Base-by-base conservation (phyloP, 2,113 vertebrate genomes). In the Lota lota region DNA sequence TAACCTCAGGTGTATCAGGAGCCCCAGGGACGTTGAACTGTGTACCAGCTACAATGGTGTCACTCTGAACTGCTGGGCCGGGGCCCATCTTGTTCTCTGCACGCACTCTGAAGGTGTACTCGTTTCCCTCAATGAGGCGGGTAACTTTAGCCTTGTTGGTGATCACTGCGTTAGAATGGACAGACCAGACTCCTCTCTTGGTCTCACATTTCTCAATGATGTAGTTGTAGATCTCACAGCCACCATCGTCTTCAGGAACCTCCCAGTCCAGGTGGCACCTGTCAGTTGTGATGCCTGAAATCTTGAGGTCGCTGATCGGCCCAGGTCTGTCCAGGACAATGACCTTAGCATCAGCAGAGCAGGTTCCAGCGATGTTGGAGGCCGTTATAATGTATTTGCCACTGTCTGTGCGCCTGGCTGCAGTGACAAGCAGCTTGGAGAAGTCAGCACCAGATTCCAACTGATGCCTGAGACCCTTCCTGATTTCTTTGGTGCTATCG, bases 51-150 rank as follows among this genome's bases (percentile, higher is more conserved):
- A 95, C 85, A 79, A 99, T 91, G 69, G 96, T 87, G 40, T 95
- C 94, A 63, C 92, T 98, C 90, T 98, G 91, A 72, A 94, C 94
- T 57, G 96, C 96, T 79, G 96, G 95, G 20, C 97, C 97, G 68
- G 96, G 95, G 36, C 97, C 97, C 94, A 99, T 98, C 84, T 99
- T 99, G 78, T 99, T 99, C 79, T 99, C 97, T 77, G 97, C 97
- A 82, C 97, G 94, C 57, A 99, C 92, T 88, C 97, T 93, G 83
- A 99, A 99, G 77, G 95, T 95, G 71, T 99, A 99, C 84, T 97
- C 94, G 79, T 96, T 99, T 69, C 96, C 96, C 92, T 99, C 97
- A 73, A 95, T 93, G 17, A 99, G 96, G 51, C 95, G 94, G 65
- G 95, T 96, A 69, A 99, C 94, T 51, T 93, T 94, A 54, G 94